Evolutionary conservation across 2,113 vertebrate species (phyloP), one percentile per base, ranked within the genome.

Genomic region (Tupaia tana): DNA sequence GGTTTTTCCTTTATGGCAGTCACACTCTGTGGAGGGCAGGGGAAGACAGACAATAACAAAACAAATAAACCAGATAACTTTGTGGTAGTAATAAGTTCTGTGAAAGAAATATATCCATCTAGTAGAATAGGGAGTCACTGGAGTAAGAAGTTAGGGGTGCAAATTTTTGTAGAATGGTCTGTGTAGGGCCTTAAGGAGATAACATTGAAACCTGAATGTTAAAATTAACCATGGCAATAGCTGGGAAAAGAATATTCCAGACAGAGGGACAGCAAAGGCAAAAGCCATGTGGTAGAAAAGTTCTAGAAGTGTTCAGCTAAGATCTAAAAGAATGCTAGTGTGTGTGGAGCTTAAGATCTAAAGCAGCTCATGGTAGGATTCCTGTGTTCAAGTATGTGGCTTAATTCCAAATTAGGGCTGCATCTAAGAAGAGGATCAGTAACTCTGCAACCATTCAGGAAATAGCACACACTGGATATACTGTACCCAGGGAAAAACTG

Each of bases 371-470:
- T 6, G 20, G 63, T 77, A 2, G 59, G 61, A 84, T 66, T 71
- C 66, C n/a, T 54, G 52, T 29, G 12, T 63, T 87, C 29, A 56
- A 34, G 16, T 10, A 15, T 10, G 7, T 63, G 58, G 34, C 58
- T 64, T 89, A 78, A 89, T 86, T 88, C 67, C 85, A 86, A 91
- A 69, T 78, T 31, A 69, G n/a, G 18, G 61, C 43, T 83, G 11
- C 9, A 58, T 94, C n/a, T 83, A 78, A 93, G 56, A 77, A 22
- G 20, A 43, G 19, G 10, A 93, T 74, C 9, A 29, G 43, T 75
- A 88, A 81, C 64, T 87, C 61, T 79, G 27, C 22, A 3, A 7
- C 66, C 43, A 71, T 70, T 67, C 27, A 75, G 91, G 71, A 85
- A 90, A 61, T 0, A 52, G 25, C 29, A 75, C 8, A 27, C 10